Percentiles rank a stretch among this genome's conserved stretches.
Evolutionary conservation across 1,140 invertebrate species (phyloP).

Genomic region (Drosophila guanche): DNA sequence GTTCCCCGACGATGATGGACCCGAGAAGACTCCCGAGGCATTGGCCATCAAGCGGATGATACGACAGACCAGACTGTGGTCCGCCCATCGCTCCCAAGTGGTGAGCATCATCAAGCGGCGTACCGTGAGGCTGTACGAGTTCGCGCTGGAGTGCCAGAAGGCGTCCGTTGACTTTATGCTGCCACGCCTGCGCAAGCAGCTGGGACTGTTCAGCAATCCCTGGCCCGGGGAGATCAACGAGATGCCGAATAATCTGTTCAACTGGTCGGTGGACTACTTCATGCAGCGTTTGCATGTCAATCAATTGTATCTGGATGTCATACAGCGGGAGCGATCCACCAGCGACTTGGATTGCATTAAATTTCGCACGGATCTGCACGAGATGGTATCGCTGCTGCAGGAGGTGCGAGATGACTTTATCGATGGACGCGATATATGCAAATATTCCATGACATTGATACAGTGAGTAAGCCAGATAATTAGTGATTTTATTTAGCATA

Average conservation of each 20-base stretch:
- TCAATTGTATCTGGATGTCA: conserved; percentile 52
- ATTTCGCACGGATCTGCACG: conserved; percentile 37
- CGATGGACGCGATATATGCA: conserved; percentile 15
- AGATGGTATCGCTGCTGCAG: conserved; percentile 32
- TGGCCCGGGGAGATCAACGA: conserved; percentile 32
- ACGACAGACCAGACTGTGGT: neutral
- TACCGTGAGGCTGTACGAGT: neutral
- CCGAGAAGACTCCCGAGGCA: conserved; percentile 4
- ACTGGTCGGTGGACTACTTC: conserved; percentile 54
- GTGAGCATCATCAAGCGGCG: neutral
- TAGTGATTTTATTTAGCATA: neutral
- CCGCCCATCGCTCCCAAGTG: fast-evolving
- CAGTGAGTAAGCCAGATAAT: conserved; percentile 17
- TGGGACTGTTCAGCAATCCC: conserved; percentile 15
- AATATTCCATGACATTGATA: neutral
- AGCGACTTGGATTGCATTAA: conserved; percentile 50
- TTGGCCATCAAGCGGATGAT: conserved; percentile 16
- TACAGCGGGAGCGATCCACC: conserved; percentile 21
- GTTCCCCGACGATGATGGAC: too few relatives aligned
- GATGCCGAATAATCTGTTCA: conserved; percentile 39
- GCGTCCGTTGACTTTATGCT: conserved; percentile 41
- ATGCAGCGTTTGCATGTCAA: conserved; percentile 8
- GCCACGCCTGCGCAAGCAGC: conserved; percentile 27
- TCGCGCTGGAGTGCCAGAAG: conserved; percentile 23
- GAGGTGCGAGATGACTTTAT: conserved; percentile 21